phyloP scores from a whole-genome alignment of 2,888 invertebrate species.

The Ptilodon capucinus region DNA sequence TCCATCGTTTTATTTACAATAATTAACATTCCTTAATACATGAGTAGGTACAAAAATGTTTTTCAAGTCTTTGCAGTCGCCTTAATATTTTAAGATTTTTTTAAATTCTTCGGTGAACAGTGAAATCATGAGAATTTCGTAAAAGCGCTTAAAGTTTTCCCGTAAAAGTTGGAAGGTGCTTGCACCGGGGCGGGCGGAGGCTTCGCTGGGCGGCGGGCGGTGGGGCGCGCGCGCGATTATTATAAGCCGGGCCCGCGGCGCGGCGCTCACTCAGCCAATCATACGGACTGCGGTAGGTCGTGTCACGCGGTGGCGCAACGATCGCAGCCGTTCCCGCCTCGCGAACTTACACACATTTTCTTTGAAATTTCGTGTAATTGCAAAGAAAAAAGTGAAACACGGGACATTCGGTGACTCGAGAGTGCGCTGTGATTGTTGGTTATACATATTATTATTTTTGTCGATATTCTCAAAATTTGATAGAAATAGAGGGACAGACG shows the following conservation, averaged over 20 bases:
- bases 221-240: conserved; percentile 38
- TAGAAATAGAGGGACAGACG: conserved; percentile 56
- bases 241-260: conserved; percentile 61
- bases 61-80: conserved; percentile 3
- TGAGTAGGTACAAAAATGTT: conserved; percentile 1
- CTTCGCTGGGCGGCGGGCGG: conserved; percentile 39
- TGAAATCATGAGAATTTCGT: conserved; percentile 28
- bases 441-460: conserved; percentile 57
- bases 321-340: conserved; percentile 70
- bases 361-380: conserved; percentile 80
- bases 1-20: not conserved
- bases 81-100: too few relatives aligned
- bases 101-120: too few relatives aligned
- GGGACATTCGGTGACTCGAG: conserved; percentile 65
- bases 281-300: conserved; percentile 77
- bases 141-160: conserved; percentile 44
- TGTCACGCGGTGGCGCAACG: conserved; percentile 73
- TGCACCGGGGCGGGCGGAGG: conserved; percentile 49
- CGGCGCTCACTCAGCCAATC: conserved; percentile 69
- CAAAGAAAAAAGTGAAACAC: conserved; percentile 78
- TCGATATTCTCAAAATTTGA: conserved; percentile 44
- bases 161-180: conserved; percentile 31
- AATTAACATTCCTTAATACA: not conserved
- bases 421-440: conserved; percentile 73
- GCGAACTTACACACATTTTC: conserved; percentile 68